Evolutionary conservation across 2,113 vertebrate species (phyloP).

Genomic region (Natator depressus): DNA sequence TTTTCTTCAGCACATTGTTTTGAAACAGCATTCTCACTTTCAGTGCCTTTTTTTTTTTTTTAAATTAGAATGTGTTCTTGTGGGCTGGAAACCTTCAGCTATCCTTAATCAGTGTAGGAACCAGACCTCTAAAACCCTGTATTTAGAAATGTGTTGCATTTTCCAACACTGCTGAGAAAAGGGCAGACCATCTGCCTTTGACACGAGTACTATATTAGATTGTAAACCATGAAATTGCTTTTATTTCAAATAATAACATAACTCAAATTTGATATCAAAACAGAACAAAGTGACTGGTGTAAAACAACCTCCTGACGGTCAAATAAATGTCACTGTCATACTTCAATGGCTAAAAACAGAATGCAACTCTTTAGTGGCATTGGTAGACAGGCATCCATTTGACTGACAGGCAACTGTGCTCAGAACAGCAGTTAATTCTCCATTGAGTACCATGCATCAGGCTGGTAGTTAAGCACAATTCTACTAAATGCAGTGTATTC

Average conservation of each 20-base stretch:
- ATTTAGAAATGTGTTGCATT: background rate
- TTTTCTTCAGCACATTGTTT: background rate
- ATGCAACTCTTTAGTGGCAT: background rate
- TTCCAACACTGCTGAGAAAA: background rate
- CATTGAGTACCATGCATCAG: background rate
- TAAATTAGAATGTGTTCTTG: background rate
- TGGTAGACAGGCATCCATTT: background rate
- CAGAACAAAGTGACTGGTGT: background rate
- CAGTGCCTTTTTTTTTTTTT: background rate
- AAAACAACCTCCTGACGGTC: conserved; percentile 36
- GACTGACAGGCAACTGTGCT: conserved; percentile 67
- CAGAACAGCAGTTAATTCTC: background rate
- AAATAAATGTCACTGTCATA: conserved; percentile 63
- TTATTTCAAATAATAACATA: background rate
- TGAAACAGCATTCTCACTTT: background rate
- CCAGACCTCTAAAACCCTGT: background rate
- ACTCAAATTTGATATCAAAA: background rate
- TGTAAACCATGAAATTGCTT: background rate
- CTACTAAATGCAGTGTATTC: background rate
- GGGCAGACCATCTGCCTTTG: background rate
- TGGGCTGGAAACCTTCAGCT: background rate
- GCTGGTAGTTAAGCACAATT: background rate
- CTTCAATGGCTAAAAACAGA: conserved; percentile 67
- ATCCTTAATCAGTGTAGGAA: background rate
- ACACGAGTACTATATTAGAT: background rate